Conservation (phyloP, 2,888 invertebrate species). For the Theristus sp. region DNA sequence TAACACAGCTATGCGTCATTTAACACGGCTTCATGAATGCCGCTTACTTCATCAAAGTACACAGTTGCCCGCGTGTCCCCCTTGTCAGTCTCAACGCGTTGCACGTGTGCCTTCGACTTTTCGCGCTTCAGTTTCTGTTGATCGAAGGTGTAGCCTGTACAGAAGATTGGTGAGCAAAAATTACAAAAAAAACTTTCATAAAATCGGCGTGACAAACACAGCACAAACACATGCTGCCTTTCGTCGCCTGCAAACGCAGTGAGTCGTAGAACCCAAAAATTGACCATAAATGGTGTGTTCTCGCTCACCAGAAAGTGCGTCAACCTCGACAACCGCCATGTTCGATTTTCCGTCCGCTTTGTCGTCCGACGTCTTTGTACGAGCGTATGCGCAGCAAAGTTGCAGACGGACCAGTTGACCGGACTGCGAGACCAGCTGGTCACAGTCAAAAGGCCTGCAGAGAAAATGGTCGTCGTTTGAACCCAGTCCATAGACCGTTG, state of each 20-base stretch:
- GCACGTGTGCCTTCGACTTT: constrained; percentile 23
- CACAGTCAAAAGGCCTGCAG: constrained; percentile 24
- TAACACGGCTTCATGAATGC: neutral
- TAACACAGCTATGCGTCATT: neutral
- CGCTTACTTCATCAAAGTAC: constrained; percentile 32
- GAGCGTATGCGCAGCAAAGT: neutral
- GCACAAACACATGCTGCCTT: too few relatives aligned
- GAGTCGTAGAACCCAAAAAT: neutral
- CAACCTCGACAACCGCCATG: constrained; percentile 35
- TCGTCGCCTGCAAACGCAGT: too few relatives aligned
- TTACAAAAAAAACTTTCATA: too few relatives aligned
- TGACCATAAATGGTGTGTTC: neutral
- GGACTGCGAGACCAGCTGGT: neutral
- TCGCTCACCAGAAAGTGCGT: too few relatives aligned
- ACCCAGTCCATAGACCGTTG: too few relatives aligned
- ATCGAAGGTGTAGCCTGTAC: constrained; percentile 16
- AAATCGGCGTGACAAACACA: too few relatives aligned
- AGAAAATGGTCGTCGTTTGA: too few relatives aligned
- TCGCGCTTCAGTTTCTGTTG: constrained; percentile 16
- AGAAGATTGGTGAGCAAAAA: too few relatives aligned
- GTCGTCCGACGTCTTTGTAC: too few relatives aligned
- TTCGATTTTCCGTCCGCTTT: constrained; percentile 16
- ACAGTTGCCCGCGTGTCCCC: constrained; percentile 31
- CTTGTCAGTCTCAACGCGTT: constrained; percentile 29
- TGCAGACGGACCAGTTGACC: neutral